Conservation (phyloP, 2,113 vertebrate genomes). For the Oncorhynchus mykiss region DNA sequence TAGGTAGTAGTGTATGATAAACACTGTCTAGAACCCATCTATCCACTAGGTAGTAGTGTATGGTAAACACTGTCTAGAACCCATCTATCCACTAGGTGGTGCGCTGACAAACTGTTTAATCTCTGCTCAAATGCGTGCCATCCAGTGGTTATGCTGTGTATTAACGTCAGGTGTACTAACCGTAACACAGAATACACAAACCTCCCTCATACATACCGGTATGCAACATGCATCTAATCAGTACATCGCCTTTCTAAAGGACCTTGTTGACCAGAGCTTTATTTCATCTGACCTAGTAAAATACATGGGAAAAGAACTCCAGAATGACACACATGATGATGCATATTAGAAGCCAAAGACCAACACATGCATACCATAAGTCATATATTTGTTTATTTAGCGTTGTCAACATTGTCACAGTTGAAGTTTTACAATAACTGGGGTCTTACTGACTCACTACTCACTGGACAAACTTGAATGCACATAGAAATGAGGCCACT, state of each 20-base stretch:
- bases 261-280: neutral
- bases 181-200: neutral
- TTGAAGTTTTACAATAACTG: slow-evolving; percentile 91
- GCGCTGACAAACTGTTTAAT: too few relatives aligned
- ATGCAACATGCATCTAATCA: neutral
- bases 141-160: too few relatives aligned
- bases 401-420: slow-evolving; percentile 93
- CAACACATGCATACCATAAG: slow-evolving; percentile 58
- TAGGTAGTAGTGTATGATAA: too few relatives aligned
- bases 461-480: slow-evolving; percentile 90
- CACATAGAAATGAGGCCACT: slow-evolving; percentile 88
- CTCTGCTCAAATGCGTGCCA: too few relatives aligned
- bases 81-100: too few relatives aligned
- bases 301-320: too few relatives aligned
- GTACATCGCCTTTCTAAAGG: neutral
- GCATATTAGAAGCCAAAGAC: neutral
- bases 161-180: too few relatives aligned
- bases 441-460: slow-evolving; percentile 84
- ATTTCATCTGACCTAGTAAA: neutral
- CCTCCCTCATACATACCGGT: neutral
- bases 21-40: too few relatives aligned
- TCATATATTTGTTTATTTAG: slow-evolving; percentile 90
- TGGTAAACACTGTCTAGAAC: too few relatives aligned
- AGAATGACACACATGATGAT: neutral
- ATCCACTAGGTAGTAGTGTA: too few relatives aligned